Base-by-base conservation (phyloP, 2,797 vertebrate species). In the Gambelia wislizenii region DNA sequence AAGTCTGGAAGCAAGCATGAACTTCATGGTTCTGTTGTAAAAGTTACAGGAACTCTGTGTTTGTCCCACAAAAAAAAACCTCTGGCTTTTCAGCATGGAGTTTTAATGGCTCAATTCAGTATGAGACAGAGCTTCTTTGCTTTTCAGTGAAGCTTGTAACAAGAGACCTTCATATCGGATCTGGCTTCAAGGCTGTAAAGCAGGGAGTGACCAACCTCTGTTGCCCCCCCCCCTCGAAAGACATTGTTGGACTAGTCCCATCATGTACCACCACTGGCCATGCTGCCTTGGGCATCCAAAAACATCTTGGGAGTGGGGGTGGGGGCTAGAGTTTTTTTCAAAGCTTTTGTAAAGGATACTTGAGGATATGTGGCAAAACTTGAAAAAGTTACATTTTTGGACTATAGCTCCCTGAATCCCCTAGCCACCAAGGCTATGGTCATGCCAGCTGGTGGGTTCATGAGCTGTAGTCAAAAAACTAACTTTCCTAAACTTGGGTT, bases 401-500 rank as follows among this genome's bases (percentile, higher is more conserved):
- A 74, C 7, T 42, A 44, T 20, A 25, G 2, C 36, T 22, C 39
- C 39, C 72, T 22, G 39, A 75, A 44, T 42, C 22, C 36, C 16
- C 39, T 44, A 42, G 36, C 20, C 12, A 33, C 30, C 30, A 67
- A 67, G 10, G 64, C 27, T 12, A 67, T 20, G 16, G 56, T 20
- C 47, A 18, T 44, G 44, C 42, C 25, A 44, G 33, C 14, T 8
- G 14, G 30, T n/a, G 18, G 74, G 27, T 44, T 75, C 42, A 27
- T 10, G 74, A 75, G 39, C 39, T 44, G 54, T 83, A 89, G 87
- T 67, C 12, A 67, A 67, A 67, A 67, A 33, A 13, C 83, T 87
- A 14, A 79, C 87, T 18, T 87, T 91, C 49, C 52, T 85, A 39
- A 78, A 47, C 54, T 0, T 80, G 82, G 69, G 81, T 22, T 90